Base-by-base conservation (phyloP, 2,113 vertebrate species). In the Rhinolophus ferrumequinum region DNA sequence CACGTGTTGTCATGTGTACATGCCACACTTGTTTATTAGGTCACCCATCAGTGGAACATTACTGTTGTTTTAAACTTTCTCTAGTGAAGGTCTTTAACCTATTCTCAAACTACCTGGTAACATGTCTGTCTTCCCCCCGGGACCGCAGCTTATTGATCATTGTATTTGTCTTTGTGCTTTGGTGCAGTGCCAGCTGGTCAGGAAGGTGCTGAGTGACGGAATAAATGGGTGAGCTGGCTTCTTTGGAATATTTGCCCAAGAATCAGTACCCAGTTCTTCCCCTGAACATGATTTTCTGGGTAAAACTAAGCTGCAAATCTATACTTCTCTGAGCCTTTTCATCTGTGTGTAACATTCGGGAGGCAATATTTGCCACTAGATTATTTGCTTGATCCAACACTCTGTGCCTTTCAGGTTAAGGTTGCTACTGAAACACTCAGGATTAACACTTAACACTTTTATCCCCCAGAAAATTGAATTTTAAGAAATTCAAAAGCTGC, bases 401-500 rank as follows among this genome's bases (percentile, higher is more conserved):
- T 66, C 70, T 47, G 82, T 84, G 47, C 28, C 67, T 62, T 60
- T 76, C 24, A 30, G 58, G 35, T 69, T 41, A 72, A 86, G 26
- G 16, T 58, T 93, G 69, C 35, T 64, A 14, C 35, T 38, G 54
- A 86, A 92, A 86, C 47, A 64, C 38, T 70, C 44, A 41, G 50
- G 72, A 81, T 89, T 84, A 82, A 81, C 28, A n/a, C 10, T 44
- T 44, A 80, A 89, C 24, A 70, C 38, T 18, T 22, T 11, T 7
- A 3, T 2, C 0, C 22, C 41, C 2, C 1, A 22, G 16, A 76
- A 33, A 19, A 8, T 79, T 95, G 60, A 92, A 73, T 72, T 92
- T 94, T 94, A 41, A 87, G 81, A 96, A 87, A 81, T 80, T 84
- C 12, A 35, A 76, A 95, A 69, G 30, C 7, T 21, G 22, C 16